Evolutionary conservation across 2,888 invertebrate genomes (phyloP).

Genomic region (Cyclophora punctaria): DNA sequence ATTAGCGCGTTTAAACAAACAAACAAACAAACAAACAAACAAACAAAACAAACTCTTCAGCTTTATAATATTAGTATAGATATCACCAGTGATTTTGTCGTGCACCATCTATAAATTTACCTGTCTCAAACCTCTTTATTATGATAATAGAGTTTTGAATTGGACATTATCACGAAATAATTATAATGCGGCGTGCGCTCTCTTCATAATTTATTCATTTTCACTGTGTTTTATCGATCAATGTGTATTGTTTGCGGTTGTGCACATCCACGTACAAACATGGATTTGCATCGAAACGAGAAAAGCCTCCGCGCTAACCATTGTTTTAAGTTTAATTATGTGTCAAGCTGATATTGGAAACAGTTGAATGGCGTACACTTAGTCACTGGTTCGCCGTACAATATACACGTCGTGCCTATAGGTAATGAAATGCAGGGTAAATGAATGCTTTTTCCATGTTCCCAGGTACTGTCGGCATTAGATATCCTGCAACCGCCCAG

Average conservation of each 20-base stretch:
- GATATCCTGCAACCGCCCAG: slow-evolving; percentile 99
- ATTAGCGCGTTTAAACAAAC: too few species aligned
- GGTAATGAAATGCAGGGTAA: too few species aligned
- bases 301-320: slow-evolving; percentile 23
- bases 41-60: too few species aligned
- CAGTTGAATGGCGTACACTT: slow-evolving; percentile 2
- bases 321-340: slow-evolving; percentile 29
- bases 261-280: slow-evolving; percentile 33
- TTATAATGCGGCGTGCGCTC: slow-evolving; percentile 37
- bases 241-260: slow-evolving; percentile 40
- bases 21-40: too few species aligned
- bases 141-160: slow-evolving; percentile 28
- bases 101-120: slow-evolving; percentile 17
- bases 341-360: slow-evolving; percentile 15
- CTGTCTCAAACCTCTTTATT: slow-evolving; percentile 22
- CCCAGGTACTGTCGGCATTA: slow-evolving; percentile 96
- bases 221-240: slow-evolving; percentile 52
- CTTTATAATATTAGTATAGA: too few species aligned
- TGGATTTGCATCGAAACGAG: slow-evolving; percentile 39
- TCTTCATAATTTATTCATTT: slow-evolving; percentile 54
- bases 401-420: too few species aligned
- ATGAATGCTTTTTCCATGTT: slow-evolving; percentile 34
- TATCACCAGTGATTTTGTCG: slow-evolving; percentile 17
- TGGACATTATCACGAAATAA: slow-evolving; percentile 40
- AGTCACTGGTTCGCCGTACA: too few species aligned